Evolutionary conservation across 1,140 invertebrate species (phyloP).

Genomic region (Formica selysi): DNA sequence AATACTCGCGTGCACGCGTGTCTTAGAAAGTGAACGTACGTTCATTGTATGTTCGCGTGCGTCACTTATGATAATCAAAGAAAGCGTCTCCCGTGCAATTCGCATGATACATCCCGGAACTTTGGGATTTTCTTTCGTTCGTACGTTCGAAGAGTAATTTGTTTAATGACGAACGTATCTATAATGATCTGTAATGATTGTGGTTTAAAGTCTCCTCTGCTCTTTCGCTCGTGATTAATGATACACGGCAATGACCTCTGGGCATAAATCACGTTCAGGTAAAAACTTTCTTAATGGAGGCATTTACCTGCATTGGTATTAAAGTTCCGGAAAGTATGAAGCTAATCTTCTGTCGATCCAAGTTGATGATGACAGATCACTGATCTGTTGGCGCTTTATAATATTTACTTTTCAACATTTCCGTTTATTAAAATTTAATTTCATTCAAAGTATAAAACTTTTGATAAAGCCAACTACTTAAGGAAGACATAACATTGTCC

Average conservation of each 20-base stretch:
- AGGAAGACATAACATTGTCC: not conserved
- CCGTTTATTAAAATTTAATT: constrained; percentile 6
- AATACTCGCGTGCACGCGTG: not conserved
- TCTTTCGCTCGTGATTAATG: not conserved
- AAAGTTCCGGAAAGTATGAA: too few species aligned
- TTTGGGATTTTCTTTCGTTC: not conserved
- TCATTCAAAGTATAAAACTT: not conserved
- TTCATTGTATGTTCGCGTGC: not conserved
- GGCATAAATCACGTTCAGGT: not conserved
- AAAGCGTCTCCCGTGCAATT: not conserved
- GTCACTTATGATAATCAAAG: constrained; percentile 31
- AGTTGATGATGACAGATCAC: not conserved
- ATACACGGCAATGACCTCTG: not conserved
- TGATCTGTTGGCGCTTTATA: not conserved
- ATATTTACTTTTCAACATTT: constrained; percentile 1
- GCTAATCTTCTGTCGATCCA: too few species aligned
- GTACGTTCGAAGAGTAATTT: not conserved
- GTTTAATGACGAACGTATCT: not conserved
- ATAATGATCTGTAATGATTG: not conserved
- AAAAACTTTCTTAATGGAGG: too few species aligned
- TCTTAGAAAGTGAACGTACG: constrained; percentile 47
- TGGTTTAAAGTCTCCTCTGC: not conserved
- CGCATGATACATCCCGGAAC: not conserved
- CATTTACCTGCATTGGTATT: too few species aligned
- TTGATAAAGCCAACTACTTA: not conserved